Base-by-base conservation (phyloP, 1,140 invertebrate species). In the Dinoponera quadriceps region DNA sequence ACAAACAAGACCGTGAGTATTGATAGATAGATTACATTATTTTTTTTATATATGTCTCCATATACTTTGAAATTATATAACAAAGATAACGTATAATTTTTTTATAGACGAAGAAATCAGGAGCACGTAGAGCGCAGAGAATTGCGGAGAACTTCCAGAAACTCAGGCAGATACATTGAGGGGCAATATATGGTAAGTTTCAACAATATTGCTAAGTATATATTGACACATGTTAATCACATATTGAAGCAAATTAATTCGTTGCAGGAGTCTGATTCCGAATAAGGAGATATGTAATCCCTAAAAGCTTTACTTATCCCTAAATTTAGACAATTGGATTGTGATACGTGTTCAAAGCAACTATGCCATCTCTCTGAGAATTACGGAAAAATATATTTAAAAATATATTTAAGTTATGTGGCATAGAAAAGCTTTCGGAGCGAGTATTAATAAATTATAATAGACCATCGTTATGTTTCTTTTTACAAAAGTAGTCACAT, bases 111-210 rank as follows among this genome's bases (percentile, higher is more conserved):
- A 83, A 88, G 91, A 83, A 93, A 71, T 88, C 91, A 92, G 62
- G 93, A 94, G 20, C 88, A 89, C n/a, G 59, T 74, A 5, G 93
- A 91, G 74, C 83, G 90, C 18, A 88, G 93, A 81, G 93, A 94
- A 84, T 88, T 94, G 18, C 85, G 93, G 9, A 91, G 93, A 84
- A 94, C 93, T 0, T 87, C 93, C 1, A 88, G 93, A 84, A 94
- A 94, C 86, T 93, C 93, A 20, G 93, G 93, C 27, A 89, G 92
- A 74, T 94, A 94, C 5, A 84, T 93, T n/a, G 88, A 93, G 82
- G 93, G 93, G 18, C 93, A 94, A 86, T 94, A 94, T 48, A 93
- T 93, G 93, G 93, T 93, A 84, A 91, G 20, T 48, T 72, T 20
- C 0, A 63, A 44, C 51, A 75, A 71, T 85, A 73, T 54, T 68